These are phyloP conservation scores for Heliocidaris tuberculata DNA, from an alignment of 35 echinoderm and acorn worm genomes.

Conservation along the genomic window DNA sequence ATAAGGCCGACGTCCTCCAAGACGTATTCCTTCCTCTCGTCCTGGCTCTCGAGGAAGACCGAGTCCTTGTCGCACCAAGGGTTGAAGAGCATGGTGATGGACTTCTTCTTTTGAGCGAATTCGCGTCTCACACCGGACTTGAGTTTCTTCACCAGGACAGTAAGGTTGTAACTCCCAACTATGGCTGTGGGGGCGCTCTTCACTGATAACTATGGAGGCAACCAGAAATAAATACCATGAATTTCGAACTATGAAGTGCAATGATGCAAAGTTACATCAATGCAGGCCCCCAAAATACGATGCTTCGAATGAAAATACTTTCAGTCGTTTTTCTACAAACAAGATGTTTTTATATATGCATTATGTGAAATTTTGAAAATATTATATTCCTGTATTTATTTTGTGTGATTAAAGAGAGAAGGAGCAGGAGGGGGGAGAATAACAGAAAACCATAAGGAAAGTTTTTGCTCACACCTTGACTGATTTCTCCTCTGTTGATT, in stretches of 20 bases:
- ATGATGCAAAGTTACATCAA: no score
- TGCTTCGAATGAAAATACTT: no score
- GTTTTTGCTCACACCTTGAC: not conserved
- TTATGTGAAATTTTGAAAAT: no score
- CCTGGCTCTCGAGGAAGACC: conserved; percentile 60
- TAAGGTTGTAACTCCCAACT: not conserved
- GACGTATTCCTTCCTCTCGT: conserved; percentile 76
- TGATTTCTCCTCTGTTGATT: not conserved
- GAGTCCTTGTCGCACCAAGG: conserved; percentile 61
- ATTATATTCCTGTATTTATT: no score
- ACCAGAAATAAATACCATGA: not conserved
- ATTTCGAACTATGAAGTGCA: no score
- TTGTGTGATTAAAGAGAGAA: no score
- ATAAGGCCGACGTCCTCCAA: conserved; percentile 69
- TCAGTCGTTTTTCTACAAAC: no score
- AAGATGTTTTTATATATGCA: no score
- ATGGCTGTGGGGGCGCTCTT: conserved; percentile 16
- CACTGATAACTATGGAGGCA: not conserved
- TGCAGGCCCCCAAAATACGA: no score
- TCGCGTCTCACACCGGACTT: not conserved
- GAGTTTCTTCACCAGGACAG: not conserved
- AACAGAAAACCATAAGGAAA: not conserved
- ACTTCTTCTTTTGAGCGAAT: not conserved
- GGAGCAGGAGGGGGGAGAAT: no score
- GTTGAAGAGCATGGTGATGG: conserved; percentile 52